Conservation (phyloP, 2,113 vertebrate genomes). For the Empidonax alnorum region DNA sequence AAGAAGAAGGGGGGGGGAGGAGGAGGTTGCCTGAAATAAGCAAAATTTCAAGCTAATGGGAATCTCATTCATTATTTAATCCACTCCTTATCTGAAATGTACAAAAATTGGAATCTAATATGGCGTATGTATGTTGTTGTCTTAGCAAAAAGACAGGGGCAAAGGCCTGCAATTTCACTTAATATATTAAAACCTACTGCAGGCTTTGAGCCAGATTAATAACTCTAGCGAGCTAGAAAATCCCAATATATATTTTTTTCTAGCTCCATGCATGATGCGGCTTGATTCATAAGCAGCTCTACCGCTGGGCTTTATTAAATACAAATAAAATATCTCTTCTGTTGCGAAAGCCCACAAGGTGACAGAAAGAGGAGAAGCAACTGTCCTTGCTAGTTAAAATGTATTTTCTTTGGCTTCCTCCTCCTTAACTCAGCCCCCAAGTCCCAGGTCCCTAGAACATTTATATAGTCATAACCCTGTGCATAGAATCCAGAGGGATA, state of each 20-base stretch:
- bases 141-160: conserved; percentile 68
- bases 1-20: background rate
- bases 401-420: conserved; percentile 43
- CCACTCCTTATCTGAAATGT: conserved; percentile 78
- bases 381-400: conserved; percentile 47
- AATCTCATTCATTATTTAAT: conserved; percentile 84
- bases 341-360: conserved; percentile 38
- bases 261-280: conserved; percentile 62
- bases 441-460: conserved; percentile 49
- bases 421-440: background rate
- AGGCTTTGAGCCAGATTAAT: conserved; percentile 78
- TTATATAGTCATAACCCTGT: conserved; percentile 42
- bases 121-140: conserved; percentile 72
- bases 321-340: conserved; percentile 71
- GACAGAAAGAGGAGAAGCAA: background rate
- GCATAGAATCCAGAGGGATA: background rate
- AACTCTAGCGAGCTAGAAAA: conserved; percentile 65
- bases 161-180: conserved; percentile 73
- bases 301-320: conserved; percentile 74
- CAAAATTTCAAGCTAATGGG: conserved; percentile 78
- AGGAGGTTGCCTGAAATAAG: conserved; percentile 74
- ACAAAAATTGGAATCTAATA: conserved; percentile 79
- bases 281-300: conserved; percentile 71
- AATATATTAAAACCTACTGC: conserved; percentile 76
- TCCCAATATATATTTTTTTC: conserved; percentile 60